These are phyloP conservation scores for Odocoileus hemionus DNA, from an alignment of 2,113 vertebrate genomes.

Conservation along the genomic window DNA sequence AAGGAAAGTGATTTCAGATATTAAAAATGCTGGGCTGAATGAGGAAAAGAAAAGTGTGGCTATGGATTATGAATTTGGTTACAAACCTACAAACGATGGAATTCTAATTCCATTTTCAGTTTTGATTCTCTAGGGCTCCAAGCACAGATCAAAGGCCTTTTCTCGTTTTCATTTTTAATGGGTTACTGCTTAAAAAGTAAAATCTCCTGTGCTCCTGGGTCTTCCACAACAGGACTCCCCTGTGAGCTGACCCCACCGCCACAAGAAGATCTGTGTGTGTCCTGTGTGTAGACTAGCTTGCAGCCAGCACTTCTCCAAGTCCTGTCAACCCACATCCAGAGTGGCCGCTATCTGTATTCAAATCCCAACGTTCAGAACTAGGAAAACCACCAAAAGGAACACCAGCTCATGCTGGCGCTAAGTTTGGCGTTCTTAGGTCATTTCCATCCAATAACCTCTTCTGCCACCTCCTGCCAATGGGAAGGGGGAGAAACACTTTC, in stretches of 20 bases:
- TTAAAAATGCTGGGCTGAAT: background rate
- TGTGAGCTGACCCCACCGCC: background rate
- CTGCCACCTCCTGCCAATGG: background rate
- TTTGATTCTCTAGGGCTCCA: constrained; percentile 34
- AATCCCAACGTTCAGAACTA: background rate
- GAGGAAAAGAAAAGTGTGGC: accelerated
- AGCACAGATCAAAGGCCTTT: constrained; percentile 55
- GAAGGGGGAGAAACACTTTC: background rate
- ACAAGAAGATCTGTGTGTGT: background rate
- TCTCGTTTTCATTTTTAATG: constrained; percentile 57
- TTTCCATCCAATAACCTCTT: background rate
- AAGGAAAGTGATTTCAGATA: constrained; percentile 4
- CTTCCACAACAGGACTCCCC: background rate
- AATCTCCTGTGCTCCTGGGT: background rate
- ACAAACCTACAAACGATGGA: constrained; percentile 15
- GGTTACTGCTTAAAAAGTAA: constrained; percentile 52
- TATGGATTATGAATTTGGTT: constrained; percentile 24
- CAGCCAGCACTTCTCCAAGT: background rate
- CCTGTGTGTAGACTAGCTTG: background rate
- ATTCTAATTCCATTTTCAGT: constrained; percentile 44
- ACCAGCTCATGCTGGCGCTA: background rate
- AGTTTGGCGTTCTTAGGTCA: background rate
- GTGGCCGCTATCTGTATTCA: background rate
- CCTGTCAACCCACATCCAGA: background rate
- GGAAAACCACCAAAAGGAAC: background rate